Evolutionary conservation across 2,113 vertebrate species (phyloP), one percentile per base, ranked within the genome.

Genomic region (Psittacula cyanocephala): DNA sequence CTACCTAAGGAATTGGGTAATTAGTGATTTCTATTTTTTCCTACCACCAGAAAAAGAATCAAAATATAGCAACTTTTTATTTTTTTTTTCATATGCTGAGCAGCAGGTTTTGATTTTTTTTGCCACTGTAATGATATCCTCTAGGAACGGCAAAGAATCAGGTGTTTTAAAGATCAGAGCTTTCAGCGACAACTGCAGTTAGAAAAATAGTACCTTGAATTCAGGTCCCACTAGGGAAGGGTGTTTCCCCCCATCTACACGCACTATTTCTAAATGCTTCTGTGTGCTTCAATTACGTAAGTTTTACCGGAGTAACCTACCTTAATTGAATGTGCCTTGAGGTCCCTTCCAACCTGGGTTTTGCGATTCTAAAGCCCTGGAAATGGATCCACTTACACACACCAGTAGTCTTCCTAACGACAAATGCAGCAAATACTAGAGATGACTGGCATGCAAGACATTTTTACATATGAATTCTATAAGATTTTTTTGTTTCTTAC

Each of bases 371-470:
- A 70, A 52, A 75, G 22, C 39, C 55, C 11, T 67, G 27, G 28
- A 81, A 91, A 37, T 1, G 3, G 17, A 44, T 35, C 10, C 0
- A 3, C 28, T 67, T 44, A 35, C 33, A 69, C 7, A 11, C 1
- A 1, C 11, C 59, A 50, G 28, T 15, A 47, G 8, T 8, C 13
- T 19, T 78, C n/a, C 20, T 67, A 62, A 84, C 67, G 13, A 52
- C 16, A 91, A 77, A 78, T 4, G 4, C 4, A 52, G 43, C 24
- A 78, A 39, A 27, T 60, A 57, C 25, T 43, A 17, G 11, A 67
- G 28, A 6, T 37, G 13, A 59, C 18, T 37, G 18, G 29, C 25
- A 50, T 0, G 0, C 1, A 4, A 79, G 11, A 22, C 15, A 71
- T 71, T 81, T 77, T 62, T 20, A 81, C 8, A 22, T 41, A 25